phyloP scores from a whole-genome alignment of 37 sponge, comb jelly and placozoan species.

The Mnemiopsis leidyi region DNA sequence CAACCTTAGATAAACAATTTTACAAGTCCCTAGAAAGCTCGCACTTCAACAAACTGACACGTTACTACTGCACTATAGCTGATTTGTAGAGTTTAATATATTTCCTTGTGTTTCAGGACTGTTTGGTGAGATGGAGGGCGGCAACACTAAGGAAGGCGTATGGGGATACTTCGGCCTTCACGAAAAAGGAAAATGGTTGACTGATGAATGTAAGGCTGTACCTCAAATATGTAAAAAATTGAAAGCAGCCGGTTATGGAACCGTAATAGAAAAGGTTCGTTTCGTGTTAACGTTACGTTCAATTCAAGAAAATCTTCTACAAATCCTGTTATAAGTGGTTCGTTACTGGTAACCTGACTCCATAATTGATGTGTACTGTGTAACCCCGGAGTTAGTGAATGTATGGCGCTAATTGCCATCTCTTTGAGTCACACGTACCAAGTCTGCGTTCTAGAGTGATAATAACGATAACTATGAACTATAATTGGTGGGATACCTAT shows the following conservation, averaged over 20 bases:
- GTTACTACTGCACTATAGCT: neutral
- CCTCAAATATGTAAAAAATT: neutral
- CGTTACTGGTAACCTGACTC: neutral
- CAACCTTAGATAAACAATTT: neutral
- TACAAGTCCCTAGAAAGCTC: neutral
- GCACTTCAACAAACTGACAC: neutral
- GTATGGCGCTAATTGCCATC: neutral
- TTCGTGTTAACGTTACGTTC: too few relatives aligned
- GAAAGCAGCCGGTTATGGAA: neutral
- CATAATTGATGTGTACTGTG: neutral
- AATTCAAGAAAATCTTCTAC: too few relatives aligned
- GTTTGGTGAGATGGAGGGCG: constrained; percentile 30
- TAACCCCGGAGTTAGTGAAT: neutral
- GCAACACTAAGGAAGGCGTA: neutral
- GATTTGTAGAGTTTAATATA: neutral
- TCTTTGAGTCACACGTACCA: neutral
- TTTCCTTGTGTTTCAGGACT: constrained; percentile 34
- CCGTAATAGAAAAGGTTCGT: neutral
- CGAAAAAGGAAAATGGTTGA: neutral
- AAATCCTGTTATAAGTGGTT: too few relatives aligned
- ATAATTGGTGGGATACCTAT: neutral
- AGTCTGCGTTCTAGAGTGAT: too few relatives aligned
- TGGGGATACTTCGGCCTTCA: constrained; percentile 12
- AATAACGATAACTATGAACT: too few relatives aligned
- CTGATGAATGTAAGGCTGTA: neutral